A percentile compares a stretch with the other conserved stretches of the same genome.
phyloP scores from a whole-genome alignment of 2,888 invertebrate genomes.

The Serrognathus titanus region DNA sequence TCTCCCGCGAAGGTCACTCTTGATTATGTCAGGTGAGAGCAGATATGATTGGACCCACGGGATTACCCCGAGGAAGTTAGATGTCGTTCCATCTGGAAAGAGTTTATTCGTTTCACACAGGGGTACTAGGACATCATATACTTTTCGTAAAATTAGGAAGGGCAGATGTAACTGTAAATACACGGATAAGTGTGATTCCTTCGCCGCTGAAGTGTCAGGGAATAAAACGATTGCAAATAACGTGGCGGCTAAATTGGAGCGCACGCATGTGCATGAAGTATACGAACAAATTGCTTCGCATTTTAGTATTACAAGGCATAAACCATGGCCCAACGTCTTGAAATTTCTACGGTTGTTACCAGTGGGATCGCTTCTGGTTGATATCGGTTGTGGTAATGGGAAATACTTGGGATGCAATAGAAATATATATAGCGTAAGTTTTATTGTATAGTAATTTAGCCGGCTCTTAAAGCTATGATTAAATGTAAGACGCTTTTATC shows the following conservation, averaged over 20 bases:
- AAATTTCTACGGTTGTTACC: constrained; percentile 70
- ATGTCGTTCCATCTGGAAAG: constrained; percentile 60
- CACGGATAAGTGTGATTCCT: constrained; percentile 66
- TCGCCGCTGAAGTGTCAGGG: constrained; percentile 18
- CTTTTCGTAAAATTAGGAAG: constrained; percentile 68
- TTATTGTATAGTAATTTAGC: not conserved
- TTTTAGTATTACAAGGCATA: constrained; percentile 92
- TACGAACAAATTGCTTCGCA: constrained; percentile 93
- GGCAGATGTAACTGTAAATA: constrained; percentile 64
- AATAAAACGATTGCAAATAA: constrained; percentile 42
- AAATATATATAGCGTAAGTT: constrained; percentile 59
- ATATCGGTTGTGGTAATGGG: constrained; percentile 98
- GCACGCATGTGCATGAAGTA: constrained; percentile 76
- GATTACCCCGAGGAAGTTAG: constrained; percentile 79
- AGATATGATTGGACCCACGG: constrained; percentile 82
- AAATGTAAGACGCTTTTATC: too few species aligned
- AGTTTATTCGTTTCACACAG: constrained; percentile 57
- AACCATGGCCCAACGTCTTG: constrained; percentile 89
- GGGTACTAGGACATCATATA: constrained; percentile 73
- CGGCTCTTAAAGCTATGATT: too few species aligned
- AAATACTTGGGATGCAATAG: constrained; percentile 77
- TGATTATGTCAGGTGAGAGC: constrained; percentile 74
- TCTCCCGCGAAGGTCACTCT: constrained; percentile 68
- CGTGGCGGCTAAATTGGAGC: constrained; percentile 65
- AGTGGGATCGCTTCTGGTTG: constrained; percentile 71